A percentile compares a stretch with the other conserved stretches of the same genome.
phyloP scores from a whole-genome alignment of 1,140 invertebrate species.

The Platyura marginata region DNA sequence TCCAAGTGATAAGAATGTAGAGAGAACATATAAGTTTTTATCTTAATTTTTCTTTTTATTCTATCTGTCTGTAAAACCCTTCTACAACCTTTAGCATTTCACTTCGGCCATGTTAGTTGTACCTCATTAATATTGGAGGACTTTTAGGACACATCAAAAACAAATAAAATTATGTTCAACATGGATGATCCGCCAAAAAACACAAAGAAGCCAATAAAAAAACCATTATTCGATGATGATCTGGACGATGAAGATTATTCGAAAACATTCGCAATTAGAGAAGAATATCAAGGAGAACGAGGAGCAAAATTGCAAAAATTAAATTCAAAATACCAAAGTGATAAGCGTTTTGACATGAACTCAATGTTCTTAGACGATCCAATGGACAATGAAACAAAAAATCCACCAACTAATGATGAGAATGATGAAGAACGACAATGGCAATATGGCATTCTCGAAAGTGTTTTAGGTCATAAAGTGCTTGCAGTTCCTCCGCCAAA shows the following conservation, averaged over 20 bases:
- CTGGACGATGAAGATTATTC: conserved; percentile 9
- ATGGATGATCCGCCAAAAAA: conserved; percentile 8
- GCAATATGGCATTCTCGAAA: conserved; percentile 21
- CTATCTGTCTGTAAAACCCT: not conserved
- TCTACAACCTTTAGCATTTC: too few relatives aligned
- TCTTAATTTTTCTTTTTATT: not conserved
- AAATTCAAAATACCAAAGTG: conserved; percentile 17
- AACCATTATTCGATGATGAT: conserved; percentile 13
- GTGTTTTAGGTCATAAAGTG: conserved; percentile 16
- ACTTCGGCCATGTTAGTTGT: not conserved
- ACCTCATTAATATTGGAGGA: conserved; percentile 2
- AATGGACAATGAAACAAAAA: conserved; percentile 5
- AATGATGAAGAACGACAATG: conserved; percentile 12
- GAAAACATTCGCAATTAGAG: conserved; percentile 7
- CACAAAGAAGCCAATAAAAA: conserved; percentile 1
- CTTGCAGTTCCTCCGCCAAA: conserved; percentile 1
- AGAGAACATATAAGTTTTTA: too few relatives aligned
- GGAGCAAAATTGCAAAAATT: conserved; percentile 17
- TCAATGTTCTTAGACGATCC: conserved; percentile 15
- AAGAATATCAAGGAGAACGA: conserved; percentile 16
- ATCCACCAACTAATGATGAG: not conserved
- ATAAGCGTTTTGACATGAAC: conserved; percentile 20
- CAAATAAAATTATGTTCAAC: conserved; percentile 18
- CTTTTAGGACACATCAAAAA: conserved; percentile 2
- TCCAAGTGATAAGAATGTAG: too few relatives aligned